Base-by-base conservation (phyloP, 2,797 vertebrate species). In the Steatocranus sp. region DNA sequence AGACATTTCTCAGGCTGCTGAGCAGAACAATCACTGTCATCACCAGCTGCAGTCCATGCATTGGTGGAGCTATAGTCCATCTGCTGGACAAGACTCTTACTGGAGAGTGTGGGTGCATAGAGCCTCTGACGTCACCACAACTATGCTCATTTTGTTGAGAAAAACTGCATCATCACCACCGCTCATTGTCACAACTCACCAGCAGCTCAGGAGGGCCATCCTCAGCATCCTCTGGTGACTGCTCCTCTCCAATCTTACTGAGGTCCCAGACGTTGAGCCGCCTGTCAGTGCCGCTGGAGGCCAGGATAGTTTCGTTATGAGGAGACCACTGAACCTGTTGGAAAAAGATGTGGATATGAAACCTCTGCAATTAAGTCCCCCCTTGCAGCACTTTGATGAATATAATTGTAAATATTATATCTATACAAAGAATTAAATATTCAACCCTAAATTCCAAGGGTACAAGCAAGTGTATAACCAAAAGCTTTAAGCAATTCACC, bases 231-330 rank as follows among this genome's bases (percentile, higher is more conserved):
- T 99, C 98, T 6, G 98, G 98, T 3, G 98, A 99, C 75, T 99
- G 98, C 51, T 99, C 98, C 88, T 99, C 98, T 91, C 98, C 98
- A 73, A 99, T 99, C 97, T 99, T 99, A 95, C 98, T 99, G 93
- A 99, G 97, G 93, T 99, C 98, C 98, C 98, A 99, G 3, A 99
- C 98, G 11, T 99, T 99, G 75, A 99, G 96, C 80, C 98, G 95
- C 38, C 98, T 96, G 95, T 99, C 98, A 1, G 98, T 99, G 82
- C 98, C 98, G 76, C 98, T 99, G 86, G 98, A 99, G 87, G 98
- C 98, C 94, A 99, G 92, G 82, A 99, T 99, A 23, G 98, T 99
- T 95, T 99, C 98, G 7, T 99, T 99, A 87, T 99, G 98, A 85
- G 98, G 98, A 41, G 98, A 99, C 98, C 98, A 99, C 92, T 99